Evolutionary conservation across 2,113 vertebrate species (phyloP).

Genomic region (Brachyhypopomus occidentalis): DNA sequence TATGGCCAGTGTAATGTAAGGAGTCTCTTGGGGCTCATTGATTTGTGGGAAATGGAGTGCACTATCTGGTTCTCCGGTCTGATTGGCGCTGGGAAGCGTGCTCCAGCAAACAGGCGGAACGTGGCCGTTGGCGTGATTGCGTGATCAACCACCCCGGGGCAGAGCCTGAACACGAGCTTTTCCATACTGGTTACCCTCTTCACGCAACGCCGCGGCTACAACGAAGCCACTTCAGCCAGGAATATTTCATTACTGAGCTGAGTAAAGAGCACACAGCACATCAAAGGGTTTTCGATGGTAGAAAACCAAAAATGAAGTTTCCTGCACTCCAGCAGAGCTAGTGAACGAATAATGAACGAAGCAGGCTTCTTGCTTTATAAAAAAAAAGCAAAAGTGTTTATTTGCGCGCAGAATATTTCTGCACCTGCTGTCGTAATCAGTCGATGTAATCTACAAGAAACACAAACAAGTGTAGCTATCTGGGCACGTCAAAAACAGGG

Average conservation of each 20-base stretch:
- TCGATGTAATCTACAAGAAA: not conserved
- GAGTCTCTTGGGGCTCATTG: conserved; percentile 18
- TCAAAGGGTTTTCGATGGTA: not conserved
- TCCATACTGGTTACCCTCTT: not conserved
- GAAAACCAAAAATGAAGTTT: not conserved
- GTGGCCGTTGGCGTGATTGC: not conserved
- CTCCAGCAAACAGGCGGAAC: not conserved
- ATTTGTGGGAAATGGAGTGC: conserved; percentile 36
- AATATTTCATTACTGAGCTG: conserved; percentile 1
- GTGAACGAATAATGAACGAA: not conserved
- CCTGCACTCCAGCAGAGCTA: not conserved
- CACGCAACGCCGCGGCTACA: too few species aligned
- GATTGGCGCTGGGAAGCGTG: conserved; percentile 15
- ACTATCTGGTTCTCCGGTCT: conserved; percentile 50
- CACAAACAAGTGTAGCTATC: not conserved
- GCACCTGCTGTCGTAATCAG: not conserved
- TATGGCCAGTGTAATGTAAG: conserved; percentile 17
- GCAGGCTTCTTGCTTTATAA: not conserved
- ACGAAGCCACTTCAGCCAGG: not conserved
- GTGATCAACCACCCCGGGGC: conserved; percentile 26
- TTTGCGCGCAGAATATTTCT: not conserved
- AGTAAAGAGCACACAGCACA: not conserved
- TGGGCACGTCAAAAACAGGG: not conserved
- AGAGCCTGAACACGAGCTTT: not conserved
- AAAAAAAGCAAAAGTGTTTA: not conserved